Evolutionary conservation across 2,888 invertebrate species (phyloP), one percentile per base, ranked within the genome.

Genomic region (Heliconius erato): DNA sequence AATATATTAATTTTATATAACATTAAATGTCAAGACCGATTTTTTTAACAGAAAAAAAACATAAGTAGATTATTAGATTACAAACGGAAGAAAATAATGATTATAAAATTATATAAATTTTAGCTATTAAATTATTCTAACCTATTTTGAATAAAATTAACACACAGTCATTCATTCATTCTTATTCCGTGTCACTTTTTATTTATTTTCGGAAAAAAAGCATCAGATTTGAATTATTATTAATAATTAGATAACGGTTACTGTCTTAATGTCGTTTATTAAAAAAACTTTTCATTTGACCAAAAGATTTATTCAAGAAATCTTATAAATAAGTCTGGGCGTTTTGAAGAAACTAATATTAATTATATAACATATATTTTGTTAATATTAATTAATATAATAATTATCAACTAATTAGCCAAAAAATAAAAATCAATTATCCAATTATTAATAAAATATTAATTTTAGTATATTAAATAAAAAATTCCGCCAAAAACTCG

Each of bases 161-260:
- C 44, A 28, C 59, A 59, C 40, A 71, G 63, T 68, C 54, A 71
- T 71, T 68, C 54, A 68, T 80, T 68, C 54, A 71, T 80, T 14
- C 63, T 74, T 69, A 67, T 71, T 80, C 65, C 32, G 77, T 35
- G 74, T n/a, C 32, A 35, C 81, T 77, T 68, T 65, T 16, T 40
- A 23, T 44, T 54, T 40, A 72, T 19, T 54, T 59, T 32, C 7
- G 59, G 2, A 32, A 32, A 76, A 35, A 59, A 76, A 63, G 7
- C 12, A 76, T 28, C 5, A 69, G 23, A 63, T 76, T 40, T 59
- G 14, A 68, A 77, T 35, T 63, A 81, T 67, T 28, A 79, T 74
- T 79, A 83, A 84, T 84, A 83, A 84, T 84, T 83, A 84, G 84
- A 83, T 80, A 84, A 83, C 68, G 79, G 74, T 79, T 80, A 84